Base-by-base conservation (phyloP, 2,888 invertebrate species). In the Pseudanteris insignis region DNA sequence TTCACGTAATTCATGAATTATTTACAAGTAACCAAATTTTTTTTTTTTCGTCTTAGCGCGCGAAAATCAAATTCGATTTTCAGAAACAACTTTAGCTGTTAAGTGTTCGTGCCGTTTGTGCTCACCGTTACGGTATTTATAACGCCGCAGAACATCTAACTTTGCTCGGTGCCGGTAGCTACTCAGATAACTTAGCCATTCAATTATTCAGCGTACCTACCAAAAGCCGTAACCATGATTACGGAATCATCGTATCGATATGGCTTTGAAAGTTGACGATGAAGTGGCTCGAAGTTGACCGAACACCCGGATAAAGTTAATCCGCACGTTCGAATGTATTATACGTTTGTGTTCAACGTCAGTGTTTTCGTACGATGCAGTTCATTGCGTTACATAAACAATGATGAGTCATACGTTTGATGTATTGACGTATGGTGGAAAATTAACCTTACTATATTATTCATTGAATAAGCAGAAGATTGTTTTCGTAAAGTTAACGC, bases 71-170 rank as follows among this genome's bases (percentile, higher is more conserved):
- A 51, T 48, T 59, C 51, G 41, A 46, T 51, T 50, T 58, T 58
- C 58, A 32, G 25, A 40, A 54, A 55, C 44, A 67, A 68, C 67
- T 68, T 68, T 57, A 41, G 36, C 67, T 58, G 67, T 68, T 68
- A 68, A 64, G 38, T 40, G 59, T 25, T 57, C 59, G 62, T 65
- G 59, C 57, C n/a, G 44, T 44, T 55, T 61, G 61, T 54, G 54
- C 61, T 54, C 50, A 61, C 61, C 48, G 61, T 61, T 53, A 44
- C 50, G 54, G 53, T 38, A 57, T 55, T 44, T 61, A 61, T 55
- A 54, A 54, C 60, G 43, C 36, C 47, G 21, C 37, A 43, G 36
- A 54, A 48, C 36, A 54, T 24, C 54, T 18, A 60, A 60, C 60
- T 60, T 60, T 60, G 60, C 53, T 60, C 53, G 60, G 53, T 40